Evolutionary conservation across 2,797 vertebrate species (phyloP), one percentile per base, ranked within the genome.

Genomic region (Pseudochaenichthys georgianus): DNA sequence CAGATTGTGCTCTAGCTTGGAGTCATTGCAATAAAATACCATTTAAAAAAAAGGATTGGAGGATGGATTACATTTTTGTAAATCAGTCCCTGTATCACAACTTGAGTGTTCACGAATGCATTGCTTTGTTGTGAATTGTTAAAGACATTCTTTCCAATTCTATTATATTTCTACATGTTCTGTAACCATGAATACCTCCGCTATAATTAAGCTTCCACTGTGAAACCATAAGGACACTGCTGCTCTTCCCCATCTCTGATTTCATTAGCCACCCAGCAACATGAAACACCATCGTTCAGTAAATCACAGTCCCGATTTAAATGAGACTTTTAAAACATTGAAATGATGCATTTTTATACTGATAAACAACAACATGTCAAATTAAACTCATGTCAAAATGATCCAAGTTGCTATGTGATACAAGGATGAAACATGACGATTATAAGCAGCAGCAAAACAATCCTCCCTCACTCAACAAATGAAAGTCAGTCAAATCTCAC

Each of bases 401-500:
- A 9, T n/a, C 2, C 9, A 48, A 43, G 3, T 16, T 38, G 10
- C 2, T 13, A 10, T 50, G n/a, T 64, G 2, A 45, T 11, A 10
- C 4, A 47, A n/a, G 10, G 10, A 42, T 8, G 50, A 43, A 55
- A 11, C 12, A 58, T 0, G 3, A 58, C 19, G 9, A 48, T 53
- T 2, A 63, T 21, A 17, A 17, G 6, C 28, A 48, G 11, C 15
- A 53, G 17, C 3, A 17, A n/a, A 21, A 48, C 1, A 64, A 34
- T 45, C 68, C 42, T 54, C 28, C 28, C 15, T 57, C 61, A 23
- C n/a, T 2, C 63, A 12, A 73, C 78, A 66, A 53, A 13, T n/a
- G 16, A 66, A 34, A 3, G 19, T 59, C 10, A 16, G n/a, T 41
- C 48, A 73, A 71, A 66, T 62, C 90, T 77, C 83, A 81, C 84